Evolutionary conservation across 2,797 vertebrate genomes (phyloP).

Genomic region (Ispidina lecontei): DNA sequence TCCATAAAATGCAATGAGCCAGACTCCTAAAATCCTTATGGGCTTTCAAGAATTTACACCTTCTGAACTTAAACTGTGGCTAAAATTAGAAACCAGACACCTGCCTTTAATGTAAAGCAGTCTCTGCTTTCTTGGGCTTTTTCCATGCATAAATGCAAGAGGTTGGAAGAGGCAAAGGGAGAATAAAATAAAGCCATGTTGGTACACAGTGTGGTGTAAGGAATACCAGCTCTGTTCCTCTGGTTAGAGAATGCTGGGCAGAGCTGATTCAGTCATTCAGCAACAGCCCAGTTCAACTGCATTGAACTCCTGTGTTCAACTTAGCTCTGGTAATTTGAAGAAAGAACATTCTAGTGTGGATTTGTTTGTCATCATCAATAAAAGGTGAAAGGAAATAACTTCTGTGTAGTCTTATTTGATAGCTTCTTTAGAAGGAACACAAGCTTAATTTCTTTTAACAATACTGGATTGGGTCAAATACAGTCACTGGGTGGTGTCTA

Average conservation of each 20-base stretch:
- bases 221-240: neutral
- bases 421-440: neutral
- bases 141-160: neutral
- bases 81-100: neutral
- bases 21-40: neutral
- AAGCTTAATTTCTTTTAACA: neutral
- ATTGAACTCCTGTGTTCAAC: neutral
- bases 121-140: neutral
- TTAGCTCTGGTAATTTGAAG: neutral
- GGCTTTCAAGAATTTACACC: constrained; percentile 1
- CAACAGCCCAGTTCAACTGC: neutral
- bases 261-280: neutral
- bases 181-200: neutral
- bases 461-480: neutral
- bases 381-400: neutral
- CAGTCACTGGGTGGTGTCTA: neutral
- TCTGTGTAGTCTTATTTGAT: neutral
- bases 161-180: neutral
- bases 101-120: neutral
- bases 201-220: neutral
- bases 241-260: neutral
- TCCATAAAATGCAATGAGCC: neutral
- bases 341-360: neutral
- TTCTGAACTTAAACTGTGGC: neutral
- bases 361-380: neutral